A percentile compares a stretch with the other conserved stretches of the same genome.
phyloP scores from a whole-genome alignment of 2,888 invertebrate species.

The Diaprepes abbreviatus region DNA sequence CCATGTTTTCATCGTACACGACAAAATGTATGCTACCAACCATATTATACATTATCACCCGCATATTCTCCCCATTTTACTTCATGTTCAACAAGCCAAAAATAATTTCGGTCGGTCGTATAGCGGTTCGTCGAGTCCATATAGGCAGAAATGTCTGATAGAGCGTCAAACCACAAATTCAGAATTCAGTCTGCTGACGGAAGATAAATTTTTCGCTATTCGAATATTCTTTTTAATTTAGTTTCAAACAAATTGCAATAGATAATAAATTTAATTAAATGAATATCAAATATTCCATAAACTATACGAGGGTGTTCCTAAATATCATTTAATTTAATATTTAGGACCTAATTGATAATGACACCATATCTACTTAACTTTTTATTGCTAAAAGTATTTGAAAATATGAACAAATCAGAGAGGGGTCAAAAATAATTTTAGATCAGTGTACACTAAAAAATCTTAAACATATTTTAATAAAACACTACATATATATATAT shows the following conservation, averaged over 20 bases:
- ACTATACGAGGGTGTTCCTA: no score
- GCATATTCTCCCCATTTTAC: conserved; percentile 15
- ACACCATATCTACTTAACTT: no score
- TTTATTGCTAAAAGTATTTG: no score
- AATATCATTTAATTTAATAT: no score
- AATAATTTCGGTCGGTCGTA: conserved; percentile 31
- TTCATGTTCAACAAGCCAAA: conserved; percentile 19
- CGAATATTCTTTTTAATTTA: not conserved
- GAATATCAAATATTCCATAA: not conserved
- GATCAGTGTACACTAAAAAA: no score
- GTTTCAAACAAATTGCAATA: not conserved
- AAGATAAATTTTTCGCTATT: conserved; percentile 6
- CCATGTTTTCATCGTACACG: not conserved
- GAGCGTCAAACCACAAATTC: conserved; percentile 31
- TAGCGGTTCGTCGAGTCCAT: conserved; percentile 10
- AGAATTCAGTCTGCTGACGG: conserved; percentile 24
- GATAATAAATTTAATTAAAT: not conserved
- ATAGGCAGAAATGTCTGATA: conserved; percentile 28
- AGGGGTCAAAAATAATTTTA: no score
- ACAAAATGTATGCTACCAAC: not conserved
- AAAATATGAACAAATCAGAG: no score
- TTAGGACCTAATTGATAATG: no score
- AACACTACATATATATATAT: no score
- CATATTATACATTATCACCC: conserved; percentile 7
- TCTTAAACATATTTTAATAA: no score